These are phyloP conservation scores for Cyprinodon variegatus DNA, from an alignment of 2,113 vertebrate genomes.

Conservation along the genomic window DNA sequence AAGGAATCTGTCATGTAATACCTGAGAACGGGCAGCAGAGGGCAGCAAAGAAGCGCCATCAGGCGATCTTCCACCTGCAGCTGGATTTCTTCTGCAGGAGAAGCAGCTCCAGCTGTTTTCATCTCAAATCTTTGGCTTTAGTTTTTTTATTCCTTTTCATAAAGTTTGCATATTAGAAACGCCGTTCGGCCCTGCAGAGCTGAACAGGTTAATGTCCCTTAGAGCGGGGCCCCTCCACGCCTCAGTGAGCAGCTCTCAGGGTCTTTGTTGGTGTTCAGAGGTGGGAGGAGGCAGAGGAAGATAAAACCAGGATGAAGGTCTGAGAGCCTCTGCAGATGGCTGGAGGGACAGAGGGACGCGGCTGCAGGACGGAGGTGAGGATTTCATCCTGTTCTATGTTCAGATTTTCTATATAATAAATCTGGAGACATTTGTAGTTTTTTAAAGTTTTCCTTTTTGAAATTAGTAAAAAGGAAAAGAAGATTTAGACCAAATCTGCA, in stretches of 20 bases:
- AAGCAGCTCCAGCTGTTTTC: background rate
- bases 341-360: background rate
- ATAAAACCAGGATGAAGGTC: constrained; percentile 10
- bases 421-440: no score
- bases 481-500: no score
- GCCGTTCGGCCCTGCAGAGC: background rate
- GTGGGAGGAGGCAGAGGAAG: background rate
- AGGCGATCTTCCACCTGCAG: background rate
- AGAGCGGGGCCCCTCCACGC: constrained; percentile 50
- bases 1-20: background rate
- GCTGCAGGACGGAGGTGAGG: constrained; percentile 23
- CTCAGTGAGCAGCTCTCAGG: constrained; percentile 44
- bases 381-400: background rate
- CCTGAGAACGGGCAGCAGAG: background rate
- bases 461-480: no score
- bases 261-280: constrained; percentile 38
- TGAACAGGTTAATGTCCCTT: constrained; percentile 21
- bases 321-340: constrained; percentile 33
- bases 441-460: no score
- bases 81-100: background rate
- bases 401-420: no score
- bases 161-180: background rate
- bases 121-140: background rate
- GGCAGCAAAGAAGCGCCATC: constrained; percentile 8
- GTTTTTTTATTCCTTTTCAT: background rate